Base-by-base conservation (phyloP, 2,113 vertebrate species). In the Podiceps cristatus region DNA sequence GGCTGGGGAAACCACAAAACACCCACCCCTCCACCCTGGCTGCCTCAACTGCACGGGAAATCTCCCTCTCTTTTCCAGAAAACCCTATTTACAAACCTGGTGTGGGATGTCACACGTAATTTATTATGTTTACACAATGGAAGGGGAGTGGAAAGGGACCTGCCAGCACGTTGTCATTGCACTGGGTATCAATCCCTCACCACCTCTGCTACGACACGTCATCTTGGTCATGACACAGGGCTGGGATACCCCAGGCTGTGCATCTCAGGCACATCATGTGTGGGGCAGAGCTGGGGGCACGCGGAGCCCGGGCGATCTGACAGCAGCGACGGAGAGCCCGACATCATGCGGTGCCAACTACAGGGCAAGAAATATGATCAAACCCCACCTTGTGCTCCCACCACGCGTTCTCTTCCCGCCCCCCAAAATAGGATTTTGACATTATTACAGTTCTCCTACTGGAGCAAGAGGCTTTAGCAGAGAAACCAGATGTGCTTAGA, bases 131-230 rank as follows among this genome's bases (percentile, higher is more conserved):
- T 68, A 37, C 42, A 31, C 1, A 0, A 35, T 68, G 27, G 40
- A 73, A 78, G 19, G 18, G 33, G 53, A 68, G 33, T 1, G 20
- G 28, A 62, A 82, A 23, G 59, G 27, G 45, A 12, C 53, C 69
- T 45, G 90, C 76, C 52, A 86, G 42, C 71, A 33, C 53, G 0
- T 15, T 64, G 47, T 13, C 64, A 24, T 18, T 27, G 27, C 13
- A 7, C 14, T 22, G 69, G 20, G 7, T 56, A 55, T 45, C 2
- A 1, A 33, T 20, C 13, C 37, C 17, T 63, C 33, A 18, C 12
- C 18, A 3, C 7, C 69, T 44, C 12, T 0, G 3, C 52, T 22
- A 45, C 1, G 3, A 62, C 37, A n/a, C 1, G 1, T 7, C 3
- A 0, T 13, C 66, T 73, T 33, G 60, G 27, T 58, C 8, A 7